Evolutionary conservation across 2,797 vertebrate species (phyloP).

Genomic region (Coreius guichenoti): DNA sequence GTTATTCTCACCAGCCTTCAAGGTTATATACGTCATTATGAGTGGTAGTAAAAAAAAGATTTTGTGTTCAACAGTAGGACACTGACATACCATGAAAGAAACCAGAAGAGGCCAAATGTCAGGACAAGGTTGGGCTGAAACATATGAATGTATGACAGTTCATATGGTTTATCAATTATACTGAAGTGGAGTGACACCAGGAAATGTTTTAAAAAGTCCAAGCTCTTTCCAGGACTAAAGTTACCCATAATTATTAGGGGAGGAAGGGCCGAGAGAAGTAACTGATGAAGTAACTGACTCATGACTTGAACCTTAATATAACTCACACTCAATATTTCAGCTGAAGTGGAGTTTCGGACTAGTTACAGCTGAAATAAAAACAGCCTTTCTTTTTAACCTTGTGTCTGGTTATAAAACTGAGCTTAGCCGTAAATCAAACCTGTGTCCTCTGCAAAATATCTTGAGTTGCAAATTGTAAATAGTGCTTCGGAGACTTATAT

Average conservation of each 20-base stretch:
- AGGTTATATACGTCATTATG: constrained; percentile 37
- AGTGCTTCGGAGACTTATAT: constrained; percentile 79
- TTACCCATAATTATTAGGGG: constrained; percentile 40
- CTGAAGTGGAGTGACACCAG: constrained; percentile 65
- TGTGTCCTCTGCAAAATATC: constrained; percentile 68
- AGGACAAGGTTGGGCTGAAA: constrained; percentile 19
- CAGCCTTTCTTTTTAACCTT: constrained; percentile 68
- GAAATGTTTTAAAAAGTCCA: constrained; percentile 46
- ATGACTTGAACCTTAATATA: constrained; percentile 59
- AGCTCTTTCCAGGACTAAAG: constrained; percentile 39
- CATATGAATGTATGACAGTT: constrained; percentile 74
- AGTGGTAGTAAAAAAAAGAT: constrained; percentile 33
- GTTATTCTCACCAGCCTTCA: constrained; percentile 36
- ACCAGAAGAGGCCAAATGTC: constrained; percentile 39
- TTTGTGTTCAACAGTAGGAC: constrained; percentile 38
- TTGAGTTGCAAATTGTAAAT: constrained; percentile 78
- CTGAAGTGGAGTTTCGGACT: constrained; percentile 63
- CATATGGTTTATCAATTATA: constrained; percentile 81
- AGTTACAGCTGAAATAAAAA: constrained; percentile 70
- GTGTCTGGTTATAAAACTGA: constrained; percentile 71
- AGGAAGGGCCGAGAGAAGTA: constrained; percentile 38
- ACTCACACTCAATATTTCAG: constrained; percentile 70
- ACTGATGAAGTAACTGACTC: constrained; percentile 53
- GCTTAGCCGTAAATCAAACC: constrained; percentile 73
- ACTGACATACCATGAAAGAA: constrained; percentile 38